Evolutionary conservation across 2,888 invertebrate species (phyloP), one percentile per base, ranked within the genome.

Genomic region (Drosophila falleni): DNA sequence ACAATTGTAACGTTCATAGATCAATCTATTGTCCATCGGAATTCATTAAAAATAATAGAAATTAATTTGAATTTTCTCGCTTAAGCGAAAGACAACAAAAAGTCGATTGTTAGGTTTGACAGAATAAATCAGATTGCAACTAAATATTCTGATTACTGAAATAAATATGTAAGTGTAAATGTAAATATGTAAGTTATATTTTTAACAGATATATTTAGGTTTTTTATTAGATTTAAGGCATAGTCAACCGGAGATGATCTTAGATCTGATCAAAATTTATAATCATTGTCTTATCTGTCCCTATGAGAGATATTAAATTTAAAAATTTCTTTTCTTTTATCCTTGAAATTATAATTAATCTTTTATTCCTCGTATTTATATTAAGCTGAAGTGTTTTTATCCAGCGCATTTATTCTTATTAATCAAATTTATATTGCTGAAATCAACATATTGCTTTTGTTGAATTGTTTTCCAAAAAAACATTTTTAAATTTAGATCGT

Each of bases 391-490:
- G 47, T 46, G 37, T 10, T 58, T 55, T 19, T 50, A 55, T 11
- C 2, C 37, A 50, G 39, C 50, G 50, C 58, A 37, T 19, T 59
- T 46, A 26, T 54, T 61, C 51, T 41, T 55, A 53, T 69, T 63
- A 60, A 69, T 68, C 51, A 60, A 31, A 33, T 37, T 60, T 53
- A 13, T 19, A 47, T 63, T 55, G 44, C 41, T 51, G 72, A 56
- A 44, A 33, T 33, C 35, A 33, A 23, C 39, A 26, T 42, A 31
- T 35, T 31, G 23, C 11, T 47, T 55, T 47, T 23, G 9, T 11
- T 39, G 33, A 55, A 55, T 49, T 47, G 19, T 41, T 39, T 33
- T 47, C 29, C 54, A 19, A 49, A 33, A 19, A 49, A 33, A 42
- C 33, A 56, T 37, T 50, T 33, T 39, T 62, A 51, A 42, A 59